phyloP scores from a whole-genome alignment of 2,797 vertebrate genomes.

The Allobates femoralis region DNA sequence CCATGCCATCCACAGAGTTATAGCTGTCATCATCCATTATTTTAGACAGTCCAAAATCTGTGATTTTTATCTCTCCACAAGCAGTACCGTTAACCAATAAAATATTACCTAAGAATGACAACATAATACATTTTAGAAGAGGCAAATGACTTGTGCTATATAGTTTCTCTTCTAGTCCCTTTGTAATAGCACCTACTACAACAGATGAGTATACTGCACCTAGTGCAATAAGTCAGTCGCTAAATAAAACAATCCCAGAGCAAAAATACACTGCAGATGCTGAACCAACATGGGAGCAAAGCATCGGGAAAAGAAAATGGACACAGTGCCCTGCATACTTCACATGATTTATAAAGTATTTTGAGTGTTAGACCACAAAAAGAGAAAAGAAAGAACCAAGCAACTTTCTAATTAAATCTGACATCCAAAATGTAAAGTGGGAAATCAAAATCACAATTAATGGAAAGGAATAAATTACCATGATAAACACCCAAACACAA shows the following conservation, averaged over 20 bases:
- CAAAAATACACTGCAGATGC: no score
- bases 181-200: neutral
- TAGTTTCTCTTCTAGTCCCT: neutral
- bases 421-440: neutral
- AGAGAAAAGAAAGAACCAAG: neutral
- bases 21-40: conserved; percentile 99
- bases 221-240: no score
- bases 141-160: neutral
- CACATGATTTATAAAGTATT: no score
- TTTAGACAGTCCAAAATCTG: conserved; percentile 98
- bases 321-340: no score
- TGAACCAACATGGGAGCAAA: no score
- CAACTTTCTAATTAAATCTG: neutral
- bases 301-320: no score
- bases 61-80: conserved; percentile 99
- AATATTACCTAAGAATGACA: conserved; percentile 86
- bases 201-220: neutral
- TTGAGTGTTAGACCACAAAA: neutral
- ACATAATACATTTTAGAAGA: neutral
- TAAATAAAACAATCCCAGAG: no score
- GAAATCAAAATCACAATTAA: neutral
- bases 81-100: conserved; percentile 98
- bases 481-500: no score
- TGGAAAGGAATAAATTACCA: neutral
- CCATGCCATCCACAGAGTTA: conserved; percentile 98